These are phyloP conservation scores for Raja brachyura DNA, from an alignment of 2,113 vertebrate species.

Conservation along the genomic window DNA sequence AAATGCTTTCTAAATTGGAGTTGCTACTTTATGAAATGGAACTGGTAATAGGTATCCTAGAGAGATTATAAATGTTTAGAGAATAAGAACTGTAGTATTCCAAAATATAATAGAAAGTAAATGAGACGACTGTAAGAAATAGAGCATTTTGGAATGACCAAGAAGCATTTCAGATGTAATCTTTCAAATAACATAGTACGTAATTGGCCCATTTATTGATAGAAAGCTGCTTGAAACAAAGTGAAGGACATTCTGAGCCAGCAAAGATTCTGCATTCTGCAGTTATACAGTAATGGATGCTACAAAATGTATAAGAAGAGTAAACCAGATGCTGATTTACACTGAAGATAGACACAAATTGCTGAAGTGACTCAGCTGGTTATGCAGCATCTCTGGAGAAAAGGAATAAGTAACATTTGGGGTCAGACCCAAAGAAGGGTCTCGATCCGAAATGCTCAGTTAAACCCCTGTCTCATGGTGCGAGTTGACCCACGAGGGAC, in stretches of 20 bases:
- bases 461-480: too few species aligned
- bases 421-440: too few species aligned
- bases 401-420: too few species aligned
- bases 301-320: background rate
- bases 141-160: conserved; percentile 18
- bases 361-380: too few species aligned
- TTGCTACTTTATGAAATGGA: conserved; percentile 12
- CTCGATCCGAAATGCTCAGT: too few species aligned
- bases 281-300: conserved; percentile 10
- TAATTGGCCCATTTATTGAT: conserved; percentile 32
- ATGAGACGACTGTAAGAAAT: conserved; percentile 11
- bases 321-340: too few species aligned
- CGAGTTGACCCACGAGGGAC: too few species aligned
- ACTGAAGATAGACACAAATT: too few species aligned
- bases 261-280: background rate
- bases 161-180: conserved; percentile 20
- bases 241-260: background rate
- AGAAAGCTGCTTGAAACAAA: conserved; percentile 24
- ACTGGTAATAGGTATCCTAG: conserved; percentile 28
- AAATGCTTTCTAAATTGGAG: conserved; percentile 28
- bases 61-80: conserved; percentile 32
- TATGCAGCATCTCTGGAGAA: too few species aligned
- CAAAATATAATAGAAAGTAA: conserved; percentile 29
- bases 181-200: conserved; percentile 17
- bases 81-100: conserved; percentile 18